Percentiles rank a stretch among this genome's conserved stretches.
These are phyloP conservation scores for Capromys pilorides DNA, from an alignment of 2,797 vertebrate genomes.

Conservation along the genomic window DNA sequence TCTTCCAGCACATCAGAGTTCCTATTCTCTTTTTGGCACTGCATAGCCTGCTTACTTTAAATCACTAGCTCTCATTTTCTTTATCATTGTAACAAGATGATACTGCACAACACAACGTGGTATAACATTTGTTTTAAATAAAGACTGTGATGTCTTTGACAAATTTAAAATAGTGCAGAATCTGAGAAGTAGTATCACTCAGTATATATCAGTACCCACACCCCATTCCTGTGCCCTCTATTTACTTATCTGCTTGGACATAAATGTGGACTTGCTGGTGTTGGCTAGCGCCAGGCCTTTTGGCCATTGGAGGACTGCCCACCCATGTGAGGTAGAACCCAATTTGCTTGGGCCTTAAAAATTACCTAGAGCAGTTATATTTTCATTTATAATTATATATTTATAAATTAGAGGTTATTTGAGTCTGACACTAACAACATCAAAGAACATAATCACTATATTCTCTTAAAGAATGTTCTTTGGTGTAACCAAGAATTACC, in stretches of 20 bases:
- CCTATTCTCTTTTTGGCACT: not conserved
- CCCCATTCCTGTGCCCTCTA: not conserved
- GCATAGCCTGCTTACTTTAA: not conserved
- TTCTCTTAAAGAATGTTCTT: not conserved
- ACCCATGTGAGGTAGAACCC: not conserved
- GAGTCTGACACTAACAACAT: not conserved
- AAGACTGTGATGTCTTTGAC: not conserved
- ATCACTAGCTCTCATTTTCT: not conserved
- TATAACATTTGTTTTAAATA: not conserved
- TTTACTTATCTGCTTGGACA: not conserved
- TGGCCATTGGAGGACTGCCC: not conserved
- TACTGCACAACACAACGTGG: not conserved
- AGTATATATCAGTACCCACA: not conserved
- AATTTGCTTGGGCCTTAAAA: not conserved
- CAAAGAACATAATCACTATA: not conserved
- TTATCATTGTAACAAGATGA: not conserved
- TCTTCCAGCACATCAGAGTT: not conserved
- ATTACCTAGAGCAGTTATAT: not conserved
- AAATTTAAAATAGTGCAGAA: not conserved
- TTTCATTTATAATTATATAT: conserved; percentile 28
- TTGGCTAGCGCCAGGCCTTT: not conserved
- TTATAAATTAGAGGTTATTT: not conserved
- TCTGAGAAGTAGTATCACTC: not conserved
- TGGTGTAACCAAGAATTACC: not conserved
- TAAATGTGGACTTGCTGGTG: not conserved